Evolutionary conservation across 2,888 invertebrate species (phyloP).

Genomic region (Napeogenes sylphis): DNA sequence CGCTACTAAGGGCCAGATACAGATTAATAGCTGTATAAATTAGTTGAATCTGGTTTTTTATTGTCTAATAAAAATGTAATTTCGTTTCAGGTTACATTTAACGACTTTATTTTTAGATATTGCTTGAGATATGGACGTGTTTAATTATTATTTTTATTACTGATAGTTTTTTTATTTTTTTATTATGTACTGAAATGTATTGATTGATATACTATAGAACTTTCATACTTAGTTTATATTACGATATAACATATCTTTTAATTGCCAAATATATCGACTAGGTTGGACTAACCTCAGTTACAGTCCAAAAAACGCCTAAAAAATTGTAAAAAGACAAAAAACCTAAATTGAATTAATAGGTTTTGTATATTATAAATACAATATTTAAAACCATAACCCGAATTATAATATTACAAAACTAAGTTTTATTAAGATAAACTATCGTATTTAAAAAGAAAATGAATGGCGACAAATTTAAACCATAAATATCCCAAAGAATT

Average conservation of each 20-base stretch:
- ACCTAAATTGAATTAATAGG: too few relatives aligned
- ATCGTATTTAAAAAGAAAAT: slow-evolving; percentile 26
- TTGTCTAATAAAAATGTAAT: background rate
- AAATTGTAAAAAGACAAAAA: too few relatives aligned
- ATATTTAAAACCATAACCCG: too few relatives aligned
- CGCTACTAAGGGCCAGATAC: background rate
- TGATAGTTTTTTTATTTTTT: background rate
- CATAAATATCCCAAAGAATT: slow-evolving; percentile 43
- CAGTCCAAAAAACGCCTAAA: too few relatives aligned
- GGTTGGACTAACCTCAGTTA: too few relatives aligned
- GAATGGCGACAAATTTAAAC: slow-evolving; percentile 40
- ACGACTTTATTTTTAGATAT: slow-evolving; percentile 1
- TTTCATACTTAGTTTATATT: too few relatives aligned
- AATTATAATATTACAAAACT: background rate
- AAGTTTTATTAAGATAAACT: slow-evolving; percentile 8
- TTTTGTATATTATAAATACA: too few relatives aligned
- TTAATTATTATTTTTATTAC: background rate
- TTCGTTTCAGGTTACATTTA: background rate
- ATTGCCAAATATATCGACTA: too few relatives aligned
- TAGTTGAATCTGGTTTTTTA: slow-evolving; percentile 2
- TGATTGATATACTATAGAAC: too few relatives aligned
- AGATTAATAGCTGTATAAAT: background rate
- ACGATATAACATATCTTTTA: too few relatives aligned
- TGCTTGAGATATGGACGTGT: background rate
- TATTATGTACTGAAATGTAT: too few relatives aligned